Evolutionary conservation across 2,888 invertebrate genomes (phyloP).

Genomic region (Polylopha cassiicola): DNA sequence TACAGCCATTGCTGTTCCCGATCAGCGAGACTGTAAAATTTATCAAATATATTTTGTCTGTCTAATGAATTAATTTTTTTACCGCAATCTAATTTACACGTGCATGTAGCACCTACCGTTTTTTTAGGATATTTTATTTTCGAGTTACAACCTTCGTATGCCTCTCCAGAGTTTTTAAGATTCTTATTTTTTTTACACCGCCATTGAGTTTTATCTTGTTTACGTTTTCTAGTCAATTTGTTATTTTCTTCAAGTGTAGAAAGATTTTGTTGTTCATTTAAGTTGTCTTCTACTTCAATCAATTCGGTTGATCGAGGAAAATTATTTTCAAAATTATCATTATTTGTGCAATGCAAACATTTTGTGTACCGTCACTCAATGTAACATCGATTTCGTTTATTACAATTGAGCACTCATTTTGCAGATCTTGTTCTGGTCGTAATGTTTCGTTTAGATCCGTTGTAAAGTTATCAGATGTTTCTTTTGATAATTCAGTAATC

Average conservation of each 20-base stretch:
- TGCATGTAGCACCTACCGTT: conserved; percentile 12
- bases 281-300: no score
- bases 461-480: no score
- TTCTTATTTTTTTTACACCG: conserved; percentile 16
- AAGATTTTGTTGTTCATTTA: not conserved
- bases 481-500: no score
- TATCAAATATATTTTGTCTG: conserved; percentile 17
- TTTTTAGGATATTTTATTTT: conserved; percentile 17
- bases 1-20: conserved; percentile 24
- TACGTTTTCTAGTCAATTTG: conserved; percentile 14
- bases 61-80: conserved; percentile 10
- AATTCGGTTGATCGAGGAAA: no score
- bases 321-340: no score
- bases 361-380: no score
- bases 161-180: conserved; percentile 19
- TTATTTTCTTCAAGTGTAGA: conserved; percentile 1
- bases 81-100: conserved; percentile 19
- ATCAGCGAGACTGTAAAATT: conserved; percentile 22
- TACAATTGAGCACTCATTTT: no score
- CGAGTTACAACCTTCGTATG: conserved; percentile 12
- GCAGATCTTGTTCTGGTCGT: no score
- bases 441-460: no score
- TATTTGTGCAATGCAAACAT: no score
- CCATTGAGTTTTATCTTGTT: conserved; percentile 12
- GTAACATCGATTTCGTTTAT: no score